These are phyloP conservation scores for Pardosa pseudoannulata DNA, from an alignment of 2,888 invertebrate species.

Conservation along the genomic window DNA sequence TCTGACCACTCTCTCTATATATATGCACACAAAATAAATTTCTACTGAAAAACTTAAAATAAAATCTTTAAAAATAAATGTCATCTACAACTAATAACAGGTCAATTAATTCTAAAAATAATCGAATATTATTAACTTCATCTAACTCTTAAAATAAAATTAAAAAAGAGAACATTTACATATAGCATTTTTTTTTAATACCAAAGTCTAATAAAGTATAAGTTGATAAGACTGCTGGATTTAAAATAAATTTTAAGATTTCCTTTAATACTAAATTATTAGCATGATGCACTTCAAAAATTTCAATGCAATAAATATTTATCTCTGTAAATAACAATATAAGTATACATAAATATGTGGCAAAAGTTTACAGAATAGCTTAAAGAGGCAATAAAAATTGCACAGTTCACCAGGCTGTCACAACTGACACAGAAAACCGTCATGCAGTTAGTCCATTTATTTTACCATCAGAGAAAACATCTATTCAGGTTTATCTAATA, in stretches of 20 bases:
- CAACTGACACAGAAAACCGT: slow-evolving; percentile 32
- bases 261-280: not conserved
- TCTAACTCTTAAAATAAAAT: no score
- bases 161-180: no score
- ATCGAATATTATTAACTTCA: no score
- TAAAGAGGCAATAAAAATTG: not conserved
- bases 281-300: not conserved
- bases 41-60: no score
- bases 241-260: not conserved
- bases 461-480: slow-evolving; percentile 20
- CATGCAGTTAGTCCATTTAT: not conserved
- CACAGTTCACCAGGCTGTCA: not conserved
- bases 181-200: no score
- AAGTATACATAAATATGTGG: not conserved
- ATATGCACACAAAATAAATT: no score
- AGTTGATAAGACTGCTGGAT: no score
- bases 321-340: not conserved
- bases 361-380: not conserved
- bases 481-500: slow-evolving; percentile 34
- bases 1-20: no score
- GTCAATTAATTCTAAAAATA: no score
- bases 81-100: no score
- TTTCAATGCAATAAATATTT: not conserved
- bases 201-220: no score
- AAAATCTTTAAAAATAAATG: no score